phyloP scores from a whole-genome alignment of 2,797 vertebrate species.

The Fundulus diaphanus region DNA sequence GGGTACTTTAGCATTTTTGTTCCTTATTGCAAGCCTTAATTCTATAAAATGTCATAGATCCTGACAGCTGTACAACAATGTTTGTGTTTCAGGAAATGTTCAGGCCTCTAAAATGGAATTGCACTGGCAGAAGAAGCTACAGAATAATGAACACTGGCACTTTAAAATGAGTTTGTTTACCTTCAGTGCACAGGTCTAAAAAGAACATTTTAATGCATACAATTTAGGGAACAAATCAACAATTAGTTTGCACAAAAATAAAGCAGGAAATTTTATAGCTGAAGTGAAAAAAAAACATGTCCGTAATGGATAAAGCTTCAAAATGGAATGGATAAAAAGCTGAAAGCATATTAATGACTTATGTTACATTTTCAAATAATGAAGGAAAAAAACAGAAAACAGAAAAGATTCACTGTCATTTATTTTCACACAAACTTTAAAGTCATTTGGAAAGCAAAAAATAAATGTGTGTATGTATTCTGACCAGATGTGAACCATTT shows the following conservation, averaged over 20 bases:
- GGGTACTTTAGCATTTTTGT: neutral
- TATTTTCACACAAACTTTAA: neutral
- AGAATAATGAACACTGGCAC: neutral
- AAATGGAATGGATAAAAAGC: neutral
- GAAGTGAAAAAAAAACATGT: neutral
- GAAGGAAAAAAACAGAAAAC: neutral
- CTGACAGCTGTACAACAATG: neutral
- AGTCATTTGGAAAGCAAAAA: slow-evolving; percentile 35
- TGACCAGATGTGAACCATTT: slow-evolving; percentile 51
- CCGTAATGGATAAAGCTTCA: neutral
- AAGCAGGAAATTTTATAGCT: neutral
- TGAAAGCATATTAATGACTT: neutral
- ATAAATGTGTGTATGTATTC: slow-evolving; percentile 30
- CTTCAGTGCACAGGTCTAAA: neutral
- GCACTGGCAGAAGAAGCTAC: neutral
- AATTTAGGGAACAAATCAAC: neutral
- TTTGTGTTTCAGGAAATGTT: neutral
- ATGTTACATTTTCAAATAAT: neutral
- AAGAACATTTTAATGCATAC: neutral
- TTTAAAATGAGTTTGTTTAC: neutral
- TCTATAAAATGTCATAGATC: neutral
- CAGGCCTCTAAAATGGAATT: neutral
- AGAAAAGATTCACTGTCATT: neutral
- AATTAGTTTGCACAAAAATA: neutral
- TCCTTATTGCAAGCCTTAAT: neutral